Percentiles rank a stretch among this genome's conserved stretches.
Evolutionary conservation across 2,113 vertebrate genomes (phyloP).

Genomic region (Alethe diademata): DNA sequence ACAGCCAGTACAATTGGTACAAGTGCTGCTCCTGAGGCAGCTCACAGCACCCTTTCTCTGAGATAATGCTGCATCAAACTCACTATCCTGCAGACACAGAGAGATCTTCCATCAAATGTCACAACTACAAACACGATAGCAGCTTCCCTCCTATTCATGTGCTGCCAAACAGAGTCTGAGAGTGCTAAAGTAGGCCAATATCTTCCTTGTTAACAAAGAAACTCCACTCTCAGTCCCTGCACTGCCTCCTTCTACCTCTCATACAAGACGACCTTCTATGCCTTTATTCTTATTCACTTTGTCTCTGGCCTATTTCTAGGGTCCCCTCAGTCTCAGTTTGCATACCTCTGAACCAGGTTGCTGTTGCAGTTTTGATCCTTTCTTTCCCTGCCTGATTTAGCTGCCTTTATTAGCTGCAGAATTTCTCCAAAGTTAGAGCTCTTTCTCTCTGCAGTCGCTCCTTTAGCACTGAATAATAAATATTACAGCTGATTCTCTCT

Average conservation of each 20-base stretch:
- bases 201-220: constrained; percentile 10
- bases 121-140: background rate
- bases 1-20: rapidly evolving
- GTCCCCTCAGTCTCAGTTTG: background rate
- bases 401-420: background rate
- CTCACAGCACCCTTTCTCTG: background rate
- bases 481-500: background rate
- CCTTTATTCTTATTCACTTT: constrained; percentile 4
- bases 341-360: background rate
- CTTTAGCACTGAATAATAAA: background rate
- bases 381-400: background rate
- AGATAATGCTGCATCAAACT: background rate
- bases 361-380: background rate
- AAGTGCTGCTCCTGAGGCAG: background rate
- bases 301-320: constrained; percentile 31
- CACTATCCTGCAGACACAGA: background rate
- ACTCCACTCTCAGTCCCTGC: background rate
- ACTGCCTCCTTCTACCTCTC: background rate
- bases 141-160: background rate
- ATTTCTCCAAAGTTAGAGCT: background rate
- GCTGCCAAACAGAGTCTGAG: background rate
- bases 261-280: background rate
- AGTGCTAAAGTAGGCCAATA: constrained; percentile 3
- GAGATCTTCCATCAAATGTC: background rate
- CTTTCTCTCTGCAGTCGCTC: background rate